Conservation (phyloP, 1,140 invertebrate genomes). For the Bombus picipes region DNA sequence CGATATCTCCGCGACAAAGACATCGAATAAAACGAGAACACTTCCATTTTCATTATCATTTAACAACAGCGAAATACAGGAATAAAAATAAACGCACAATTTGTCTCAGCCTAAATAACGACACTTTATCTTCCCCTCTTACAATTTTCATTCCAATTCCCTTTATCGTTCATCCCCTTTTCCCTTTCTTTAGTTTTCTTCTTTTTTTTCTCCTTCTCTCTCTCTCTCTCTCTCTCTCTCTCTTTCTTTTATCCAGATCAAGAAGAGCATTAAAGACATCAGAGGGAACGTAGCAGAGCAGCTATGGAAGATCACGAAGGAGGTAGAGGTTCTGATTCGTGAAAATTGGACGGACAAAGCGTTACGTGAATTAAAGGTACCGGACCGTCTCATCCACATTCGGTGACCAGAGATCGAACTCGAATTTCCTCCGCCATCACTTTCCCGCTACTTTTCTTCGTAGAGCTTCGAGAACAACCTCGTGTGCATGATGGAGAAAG, state of each 20-base stretch:
- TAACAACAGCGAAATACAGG: background rate
- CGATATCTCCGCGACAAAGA: background rate
- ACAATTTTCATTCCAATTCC: no score
- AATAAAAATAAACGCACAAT: background rate
- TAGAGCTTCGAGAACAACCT: constrained; percentile 92
- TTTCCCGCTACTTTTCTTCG: background rate
- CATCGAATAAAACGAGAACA: no score
- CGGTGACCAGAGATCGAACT: background rate
- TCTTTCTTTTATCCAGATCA: constrained; percentile 85
- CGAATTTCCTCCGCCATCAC: constrained; percentile 1
- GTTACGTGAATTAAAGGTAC: constrained; percentile 84
- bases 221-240: constrained; percentile 26
- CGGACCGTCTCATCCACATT: background rate
- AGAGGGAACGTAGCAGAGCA: constrained; percentile 89
- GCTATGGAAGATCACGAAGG: constrained; percentile 90
- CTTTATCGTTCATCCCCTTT: background rate
- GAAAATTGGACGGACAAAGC: constrained; percentile 88
- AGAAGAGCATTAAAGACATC: constrained; percentile 88
- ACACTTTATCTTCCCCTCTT: background rate
- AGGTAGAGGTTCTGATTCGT: constrained; percentile 85
- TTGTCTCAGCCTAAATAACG: background rate
- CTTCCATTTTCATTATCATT: background rate
- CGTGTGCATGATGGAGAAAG: constrained; percentile 91
- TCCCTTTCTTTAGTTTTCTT: background rate
- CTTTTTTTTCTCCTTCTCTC: background rate